Conservation (phyloP, 2,888 invertebrate species). For the Eilema caniola region DNA sequence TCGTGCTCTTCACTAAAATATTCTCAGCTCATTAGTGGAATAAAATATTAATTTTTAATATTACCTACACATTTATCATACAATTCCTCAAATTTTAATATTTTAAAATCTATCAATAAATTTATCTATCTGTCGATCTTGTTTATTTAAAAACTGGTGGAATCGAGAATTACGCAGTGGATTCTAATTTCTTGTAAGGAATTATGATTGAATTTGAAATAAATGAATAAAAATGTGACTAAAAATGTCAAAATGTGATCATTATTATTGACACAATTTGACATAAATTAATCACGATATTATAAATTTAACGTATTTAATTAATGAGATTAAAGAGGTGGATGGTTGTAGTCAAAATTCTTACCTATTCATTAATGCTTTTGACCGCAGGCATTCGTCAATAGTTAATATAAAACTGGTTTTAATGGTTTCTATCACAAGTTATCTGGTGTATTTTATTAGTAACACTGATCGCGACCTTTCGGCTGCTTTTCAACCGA, state of each 20-base stretch:
- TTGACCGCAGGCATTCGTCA: neutral
- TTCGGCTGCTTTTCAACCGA: too few relatives aligned
- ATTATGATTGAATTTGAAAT: neutral
- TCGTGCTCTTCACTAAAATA: neutral
- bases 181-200: neutral
- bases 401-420: neutral
- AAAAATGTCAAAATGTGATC: neutral
- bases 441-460: too few relatives aligned
- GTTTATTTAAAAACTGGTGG: neutral
- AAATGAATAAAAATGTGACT: neutral
- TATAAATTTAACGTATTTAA: slow-evolving; percentile 1
- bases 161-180: neutral
- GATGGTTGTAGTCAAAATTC: neutral
- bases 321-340: neutral
- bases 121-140: neutral
- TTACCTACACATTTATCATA: too few relatives aligned
- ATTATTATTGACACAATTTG: neutral
- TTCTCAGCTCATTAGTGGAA: neutral
- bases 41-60: neutral
- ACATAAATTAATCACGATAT: slow-evolving; percentile 5
- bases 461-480: too few relatives aligned
- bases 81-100: neutral
- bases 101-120: neutral
- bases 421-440: too few relatives aligned
- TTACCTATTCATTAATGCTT: neutral